phyloP scores from a whole-genome alignment of 1,140 invertebrate species.

The Bombus confusus region DNA sequence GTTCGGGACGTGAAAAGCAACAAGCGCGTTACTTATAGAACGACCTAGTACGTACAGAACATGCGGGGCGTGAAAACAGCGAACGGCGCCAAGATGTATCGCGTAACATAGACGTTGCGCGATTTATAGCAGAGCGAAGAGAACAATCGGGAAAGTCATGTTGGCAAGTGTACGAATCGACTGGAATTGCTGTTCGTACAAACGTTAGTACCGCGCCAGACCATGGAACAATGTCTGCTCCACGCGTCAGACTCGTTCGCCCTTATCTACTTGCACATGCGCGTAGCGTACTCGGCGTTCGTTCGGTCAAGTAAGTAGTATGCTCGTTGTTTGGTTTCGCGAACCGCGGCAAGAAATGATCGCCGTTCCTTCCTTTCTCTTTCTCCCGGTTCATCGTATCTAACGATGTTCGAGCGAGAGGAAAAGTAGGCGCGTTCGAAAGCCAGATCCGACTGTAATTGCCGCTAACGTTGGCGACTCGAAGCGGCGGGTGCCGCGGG shows the following conservation, averaged over 20 bases:
- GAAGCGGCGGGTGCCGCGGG: neutral
- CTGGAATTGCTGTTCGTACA: neutral
- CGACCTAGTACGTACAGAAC: too few relatives aligned
- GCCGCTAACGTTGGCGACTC: conserved; percentile 11
- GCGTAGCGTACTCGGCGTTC: neutral
- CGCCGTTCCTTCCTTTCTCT: neutral
- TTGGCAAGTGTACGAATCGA: too few relatives aligned
- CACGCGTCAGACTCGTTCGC: neutral
- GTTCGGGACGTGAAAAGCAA: too few relatives aligned
- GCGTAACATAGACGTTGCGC: too few relatives aligned
- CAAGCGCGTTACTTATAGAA: too few relatives aligned
- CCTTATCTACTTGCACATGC: neutral
- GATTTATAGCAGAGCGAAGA: too few relatives aligned
- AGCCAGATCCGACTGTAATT: conserved; percentile 21
- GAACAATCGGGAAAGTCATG: too few relatives aligned
- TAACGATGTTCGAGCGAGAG: neutral
- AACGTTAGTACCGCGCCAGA: neutral
- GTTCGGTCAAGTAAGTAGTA: neutral
- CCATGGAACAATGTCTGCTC: too few relatives aligned
- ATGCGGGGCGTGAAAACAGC: too few relatives aligned
- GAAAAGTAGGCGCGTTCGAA: neutral
- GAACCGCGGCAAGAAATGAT: neutral
- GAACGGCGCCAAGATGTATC: too few relatives aligned
- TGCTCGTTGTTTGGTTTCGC: neutral
- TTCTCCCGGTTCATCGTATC: neutral